Evolutionary conservation across 1,140 invertebrate species (phyloP), one percentile per base, ranked within the genome.

Genomic region (Aphelinus certus): DNA sequence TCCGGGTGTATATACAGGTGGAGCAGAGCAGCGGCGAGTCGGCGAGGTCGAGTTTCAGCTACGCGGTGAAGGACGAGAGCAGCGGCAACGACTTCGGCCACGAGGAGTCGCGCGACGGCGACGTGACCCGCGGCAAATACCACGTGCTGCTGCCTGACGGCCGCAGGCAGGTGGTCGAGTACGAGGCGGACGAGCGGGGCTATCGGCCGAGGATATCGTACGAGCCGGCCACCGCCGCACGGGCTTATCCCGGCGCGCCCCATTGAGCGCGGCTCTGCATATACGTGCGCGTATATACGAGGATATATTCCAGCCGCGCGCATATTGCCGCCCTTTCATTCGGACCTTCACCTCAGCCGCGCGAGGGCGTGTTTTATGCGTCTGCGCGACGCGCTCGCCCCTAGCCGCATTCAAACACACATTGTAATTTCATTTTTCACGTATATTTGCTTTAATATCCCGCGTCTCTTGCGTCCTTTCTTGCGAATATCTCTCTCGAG

Each of bases 141-240:
- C 92, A 91, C 81, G 93, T 94, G 0, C 86, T 94, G 3, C 86
- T 94, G 61, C 93, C 93, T 76, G 93, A 94, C 86, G 93, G 94
- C 72, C 92, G 93, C 77, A 91, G 91, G 79, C 93, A 94, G 87
- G 90, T 92, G 65, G 94, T 95, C 1, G 91, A 93, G 78, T 96
- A 95, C 83, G 91, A 92, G 81, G 93, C 93, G 6, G 93, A 95
- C 78, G 89, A 91, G 77, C 89, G 91, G 62, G 94, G 94, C 46
- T 95, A 93, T 87, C 92, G 92, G 80, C 93, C 94, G 1, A 92
- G 90, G 78, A 93, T 95, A 78, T 90, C 91, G 51, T 94, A 93
- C 82, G 92, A 93, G 81, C 90, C 92, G 79, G 88, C 90, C 1
- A 73, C 45, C 46, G 3, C 56, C 2, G 57, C 43, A 7, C 7